Evolutionary conservation across 2,888 invertebrate genomes (phyloP).

Genomic region (Drosophila nigritarsus): DNA sequence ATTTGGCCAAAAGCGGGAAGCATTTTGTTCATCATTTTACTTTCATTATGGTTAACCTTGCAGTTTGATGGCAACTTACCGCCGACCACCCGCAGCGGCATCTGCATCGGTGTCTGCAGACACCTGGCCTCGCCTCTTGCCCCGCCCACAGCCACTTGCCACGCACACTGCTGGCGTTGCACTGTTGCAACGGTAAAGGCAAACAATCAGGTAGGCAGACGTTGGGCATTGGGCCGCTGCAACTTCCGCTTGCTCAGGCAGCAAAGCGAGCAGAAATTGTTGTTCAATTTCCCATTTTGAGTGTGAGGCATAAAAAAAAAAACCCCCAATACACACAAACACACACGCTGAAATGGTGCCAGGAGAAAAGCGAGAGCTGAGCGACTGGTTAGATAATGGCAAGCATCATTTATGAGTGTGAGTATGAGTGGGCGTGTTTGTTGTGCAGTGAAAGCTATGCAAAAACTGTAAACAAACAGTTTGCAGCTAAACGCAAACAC

Average conservation of each 20-base stretch:
- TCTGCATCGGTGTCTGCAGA: neutral
- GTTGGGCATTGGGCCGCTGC: slow-evolving; percentile 17
- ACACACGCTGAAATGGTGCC: slow-evolving; percentile 19
- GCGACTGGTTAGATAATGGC: slow-evolving; percentile 71
- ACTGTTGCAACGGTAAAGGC: slow-evolving; percentile 13
- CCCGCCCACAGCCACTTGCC: neutral
- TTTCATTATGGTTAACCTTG: slow-evolving; percentile 82
- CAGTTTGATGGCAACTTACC: slow-evolving; percentile 58
- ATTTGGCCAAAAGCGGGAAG: slow-evolving; percentile 44
- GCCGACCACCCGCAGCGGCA: slow-evolving; percentile 19
- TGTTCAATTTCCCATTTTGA: slow-evolving; percentile 83
- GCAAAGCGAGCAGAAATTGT: slow-evolving; percentile 83
- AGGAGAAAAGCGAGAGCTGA: slow-evolving; percentile 37
- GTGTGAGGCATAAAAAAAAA: slow-evolving; percentile 33
- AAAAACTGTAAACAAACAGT: slow-evolving; percentile 79
- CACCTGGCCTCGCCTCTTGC: neutral
- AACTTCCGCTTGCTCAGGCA: slow-evolving; percentile 82
- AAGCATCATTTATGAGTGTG: slow-evolving; percentile 30
- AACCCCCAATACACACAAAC: neutral
- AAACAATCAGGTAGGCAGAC: slow-evolving; percentile 27
- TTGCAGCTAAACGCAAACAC: slow-evolving; percentile 78
- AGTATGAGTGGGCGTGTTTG: slow-evolving; percentile 15
- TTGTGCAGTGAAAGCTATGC: slow-evolving; percentile 69
- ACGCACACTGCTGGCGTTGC: neutral
- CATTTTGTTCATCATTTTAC: slow-evolving; percentile 79